A percentile compares a stretch with the other conserved stretches of the same genome.
Conservation (phyloP, 1,140 invertebrate species). For the Choristoneura fumiferana region DNA sequence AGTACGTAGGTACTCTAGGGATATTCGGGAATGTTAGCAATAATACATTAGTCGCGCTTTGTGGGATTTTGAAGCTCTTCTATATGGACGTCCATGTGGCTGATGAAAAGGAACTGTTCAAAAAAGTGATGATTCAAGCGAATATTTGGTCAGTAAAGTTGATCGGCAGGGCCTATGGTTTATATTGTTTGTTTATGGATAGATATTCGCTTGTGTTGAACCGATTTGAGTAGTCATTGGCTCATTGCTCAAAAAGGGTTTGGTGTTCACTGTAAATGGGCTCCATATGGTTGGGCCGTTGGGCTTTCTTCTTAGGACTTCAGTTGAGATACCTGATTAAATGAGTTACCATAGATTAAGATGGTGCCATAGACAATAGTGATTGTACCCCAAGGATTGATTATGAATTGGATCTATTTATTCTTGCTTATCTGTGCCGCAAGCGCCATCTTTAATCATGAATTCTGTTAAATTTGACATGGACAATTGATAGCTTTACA, state of each 20-base stretch:
- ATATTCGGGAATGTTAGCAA: slow-evolving; percentile 62
- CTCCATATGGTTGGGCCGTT: neutral
- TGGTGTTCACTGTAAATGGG: neutral
- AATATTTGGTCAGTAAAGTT: too few species aligned
- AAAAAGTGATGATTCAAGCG: too few species aligned
- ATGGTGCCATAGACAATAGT: slow-evolving; percentile 65
- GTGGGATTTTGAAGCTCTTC: slow-evolving; percentile 28
- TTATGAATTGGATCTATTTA: slow-evolving; percentile 17
- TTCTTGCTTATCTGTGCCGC: slow-evolving; percentile 5
- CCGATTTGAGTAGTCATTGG: too few species aligned
- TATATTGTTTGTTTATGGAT: too few species aligned
- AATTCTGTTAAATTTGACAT: slow-evolving; percentile 13
- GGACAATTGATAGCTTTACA: slow-evolving; percentile 13
- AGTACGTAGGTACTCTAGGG: slow-evolving; percentile 41
- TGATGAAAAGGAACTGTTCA: too few species aligned
- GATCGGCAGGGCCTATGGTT: too few species aligned
- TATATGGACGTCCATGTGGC: too few species aligned
- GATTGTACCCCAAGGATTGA: slow-evolving; percentile 7
- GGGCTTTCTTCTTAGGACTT: neutral
- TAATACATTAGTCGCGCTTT: slow-evolving; percentile 64
- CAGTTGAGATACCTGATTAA: slow-evolving; percentile 55
- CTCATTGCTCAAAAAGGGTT: too few species aligned
- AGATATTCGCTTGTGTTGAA: too few species aligned
- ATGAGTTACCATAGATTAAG: slow-evolving; percentile 70
- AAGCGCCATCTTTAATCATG: slow-evolving; percentile 16